Conservation (phyloP, 2,113 vertebrate species). For the Phyllostomus hastatus region DNA sequence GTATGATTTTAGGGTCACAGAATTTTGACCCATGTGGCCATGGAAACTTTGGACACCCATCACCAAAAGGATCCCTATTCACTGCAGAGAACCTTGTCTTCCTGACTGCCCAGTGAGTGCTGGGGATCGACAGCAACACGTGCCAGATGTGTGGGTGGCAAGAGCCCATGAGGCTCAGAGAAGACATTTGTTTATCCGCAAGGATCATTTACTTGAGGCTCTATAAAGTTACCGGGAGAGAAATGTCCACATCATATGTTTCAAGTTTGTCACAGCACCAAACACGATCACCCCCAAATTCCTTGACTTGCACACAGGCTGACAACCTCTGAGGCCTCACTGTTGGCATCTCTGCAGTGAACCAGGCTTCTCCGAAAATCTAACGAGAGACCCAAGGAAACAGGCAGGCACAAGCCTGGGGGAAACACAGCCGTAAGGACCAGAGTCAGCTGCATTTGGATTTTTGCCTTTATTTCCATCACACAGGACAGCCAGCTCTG, state of each 20-base stretch:
- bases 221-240: background rate
- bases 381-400: slow-evolving; percentile 40
- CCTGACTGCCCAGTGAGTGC: rapidly evolving
- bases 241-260: background rate
- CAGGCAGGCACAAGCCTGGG: background rate
- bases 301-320: background rate
- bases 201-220: background rate
- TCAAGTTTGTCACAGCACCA: background rate
- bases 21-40: background rate
- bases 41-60: background rate
- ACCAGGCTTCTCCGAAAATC: background rate
- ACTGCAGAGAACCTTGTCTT: background rate
- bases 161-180: background rate
- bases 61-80: background rate
- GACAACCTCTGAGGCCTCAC: background rate
- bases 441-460: slow-evolving; percentile 66
- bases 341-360: background rate
- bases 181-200: background rate
- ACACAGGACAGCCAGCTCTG: slow-evolving; percentile 67
- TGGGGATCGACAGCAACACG: rapidly evolving
- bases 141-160: background rate
- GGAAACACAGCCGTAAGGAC: slow-evolving; percentile 54
- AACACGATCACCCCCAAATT: background rate
- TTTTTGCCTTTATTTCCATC: slow-evolving; percentile 75
- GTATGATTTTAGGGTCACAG: background rate